Evolutionary conservation across 2,113 vertebrate genomes (phyloP).

Genomic region (Seriola rivoliana): DNA sequence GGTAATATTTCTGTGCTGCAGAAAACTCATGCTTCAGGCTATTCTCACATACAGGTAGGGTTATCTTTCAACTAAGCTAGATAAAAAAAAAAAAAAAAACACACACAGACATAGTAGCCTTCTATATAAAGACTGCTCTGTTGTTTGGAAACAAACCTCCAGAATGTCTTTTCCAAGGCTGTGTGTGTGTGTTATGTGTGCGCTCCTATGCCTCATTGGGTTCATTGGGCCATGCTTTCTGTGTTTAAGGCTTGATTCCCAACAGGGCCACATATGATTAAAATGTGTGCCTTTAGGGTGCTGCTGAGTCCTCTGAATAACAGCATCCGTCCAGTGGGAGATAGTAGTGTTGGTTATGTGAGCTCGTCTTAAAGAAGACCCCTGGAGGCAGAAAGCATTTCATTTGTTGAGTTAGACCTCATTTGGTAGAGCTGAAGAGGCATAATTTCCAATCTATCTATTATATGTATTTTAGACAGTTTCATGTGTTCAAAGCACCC

Average conservation of each 20-base stretch:
- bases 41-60: background rate
- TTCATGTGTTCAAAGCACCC: background rate
- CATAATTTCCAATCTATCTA: background rate
- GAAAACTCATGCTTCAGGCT: slow-evolving; percentile 19
- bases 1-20: slow-evolving; percentile 2
- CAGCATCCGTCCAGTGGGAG: background rate
- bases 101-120: background rate
- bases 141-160: background rate
- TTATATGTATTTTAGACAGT: background rate
- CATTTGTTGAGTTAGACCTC: background rate
- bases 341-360: slow-evolving; percentile 6
- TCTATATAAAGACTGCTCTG: background rate
- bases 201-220: background rate
- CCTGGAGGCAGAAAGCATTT: background rate
- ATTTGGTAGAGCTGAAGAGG: background rate
- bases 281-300: background rate
- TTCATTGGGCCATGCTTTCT: slow-evolving; percentile 5
- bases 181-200: background rate
- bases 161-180: background rate
- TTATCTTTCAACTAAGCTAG: slow-evolving; percentile 1
- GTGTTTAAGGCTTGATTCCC: slow-evolving; percentile 10
- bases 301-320: slow-evolving; percentile 2
- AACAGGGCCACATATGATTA: background rate
- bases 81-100: background rate
- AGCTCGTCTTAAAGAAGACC: background rate